Base-by-base conservation (phyloP, 1,140 invertebrate genomes). In the Agrypnia vestita region DNA sequence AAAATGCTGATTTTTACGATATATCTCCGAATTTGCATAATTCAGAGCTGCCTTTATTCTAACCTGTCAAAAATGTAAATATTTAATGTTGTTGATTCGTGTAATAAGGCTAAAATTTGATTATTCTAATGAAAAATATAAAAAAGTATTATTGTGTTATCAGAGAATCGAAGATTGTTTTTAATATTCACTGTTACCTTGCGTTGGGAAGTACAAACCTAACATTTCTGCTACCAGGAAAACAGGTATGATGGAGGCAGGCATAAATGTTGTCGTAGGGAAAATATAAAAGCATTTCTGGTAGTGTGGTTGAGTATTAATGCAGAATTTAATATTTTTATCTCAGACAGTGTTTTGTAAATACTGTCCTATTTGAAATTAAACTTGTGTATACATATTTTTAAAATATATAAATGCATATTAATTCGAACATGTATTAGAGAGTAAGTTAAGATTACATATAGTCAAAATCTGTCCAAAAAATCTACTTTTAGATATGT, bases 11-110 rank as follows among this genome's bases (percentile, higher is more conserved):
- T 19, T 59, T 59, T 35, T 64, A 64, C 10, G 13, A 64, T 64
- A 64, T 25, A 64, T n/a, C 61, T 64, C 61, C n/a, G 64, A 69
- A 69, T 69, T 69, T 47, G 44, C 61, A 69, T 46, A 47, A 69
- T 69, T 69, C 64, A 69, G 64, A 69, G 64, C 64, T 69, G 64
- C 64, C 64, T 69, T 69, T 69, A 49, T 46, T 69, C 64, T 69
- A 64, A 69, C 44, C 44, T 69, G 64, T 69, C 64, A 69, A 69
- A 69, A 47, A 69, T 69, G 46, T 69, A 69, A 69, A 69, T 47
- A 69, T 69, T 69, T 69, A 47, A 69, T 69, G 44, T 69, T 69
- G 64, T 69, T 69, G 64, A 69, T 47, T 69, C 12, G 64, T 69
- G 44, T 47, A 47, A 69, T 69, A 69, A 69, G 64, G n/a, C 44